Percentiles rank a stretch among this genome's conserved stretches.
Conservation (phyloP, 1,140 invertebrate genomes). For the Lasaia peninsularis region DNA sequence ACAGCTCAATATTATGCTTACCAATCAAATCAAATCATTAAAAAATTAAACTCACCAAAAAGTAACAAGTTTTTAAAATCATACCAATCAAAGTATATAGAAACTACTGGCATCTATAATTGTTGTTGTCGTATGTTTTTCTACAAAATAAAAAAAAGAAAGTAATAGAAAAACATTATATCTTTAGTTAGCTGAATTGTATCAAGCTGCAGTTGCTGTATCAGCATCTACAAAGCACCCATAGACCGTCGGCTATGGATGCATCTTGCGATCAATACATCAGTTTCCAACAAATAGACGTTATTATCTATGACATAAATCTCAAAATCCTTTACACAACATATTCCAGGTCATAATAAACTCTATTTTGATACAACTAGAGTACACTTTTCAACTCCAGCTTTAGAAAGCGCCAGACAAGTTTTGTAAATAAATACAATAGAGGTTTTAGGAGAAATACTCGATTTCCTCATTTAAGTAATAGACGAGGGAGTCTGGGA, state of each 20-base stretch:
- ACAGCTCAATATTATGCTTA: too few species aligned
- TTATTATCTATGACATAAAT: slow-evolving; percentile 10
- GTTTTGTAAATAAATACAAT: slow-evolving; percentile 11
- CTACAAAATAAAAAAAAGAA: too few species aligned
- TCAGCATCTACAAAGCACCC: slow-evolving; percentile 6
- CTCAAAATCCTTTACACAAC: neutral
- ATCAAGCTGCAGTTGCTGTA: slow-evolving; percentile 1
- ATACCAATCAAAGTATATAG: too few species aligned
- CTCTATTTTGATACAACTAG: neutral
- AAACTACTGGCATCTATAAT: too few species aligned
- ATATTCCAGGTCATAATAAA: neutral
- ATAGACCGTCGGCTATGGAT: slow-evolving; percentile 1
- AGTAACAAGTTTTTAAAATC: too few species aligned
- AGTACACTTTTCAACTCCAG: neutral
- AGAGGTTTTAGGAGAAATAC: neutral
- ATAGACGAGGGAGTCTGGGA: neutral
- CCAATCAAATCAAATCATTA: too few species aligned
- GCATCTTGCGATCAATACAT: slow-evolving; percentile 14
- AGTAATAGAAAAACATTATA: too few species aligned
- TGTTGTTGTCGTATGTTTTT: too few species aligned
- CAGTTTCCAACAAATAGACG: neutral
- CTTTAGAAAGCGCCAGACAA: neutral
- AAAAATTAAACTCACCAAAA: too few species aligned
- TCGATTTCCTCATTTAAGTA: slow-evolving; percentile 5
- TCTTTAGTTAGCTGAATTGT: neutral